Evolutionary conservation across 2,888 invertebrate species (phyloP), one percentile per base, ranked within the genome.

Genomic region (Punctoribates punctum): DNA sequence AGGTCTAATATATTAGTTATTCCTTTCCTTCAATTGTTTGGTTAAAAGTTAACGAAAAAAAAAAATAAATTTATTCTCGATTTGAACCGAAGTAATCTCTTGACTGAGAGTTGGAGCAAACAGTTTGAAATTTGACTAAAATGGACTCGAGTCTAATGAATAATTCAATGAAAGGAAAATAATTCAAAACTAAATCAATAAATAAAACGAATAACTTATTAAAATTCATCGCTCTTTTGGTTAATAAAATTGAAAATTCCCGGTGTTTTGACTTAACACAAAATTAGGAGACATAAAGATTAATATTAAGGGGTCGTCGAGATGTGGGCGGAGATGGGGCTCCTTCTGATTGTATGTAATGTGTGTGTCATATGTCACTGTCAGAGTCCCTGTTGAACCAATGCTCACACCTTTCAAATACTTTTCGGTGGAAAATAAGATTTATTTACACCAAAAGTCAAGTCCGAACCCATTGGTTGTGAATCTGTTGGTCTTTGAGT

Each of bases 241-340:
- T 15, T 15, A 27, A 60, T 9, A 29, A 60, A 29, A 60, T 60
- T 60, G 29, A 60, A 60, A 29, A 29, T 23, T 51, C n/a, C 20
- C 17, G n/a, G n/a, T 60, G 60, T 29, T 60, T 60, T 29, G 27
- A 60, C 29, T 60, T 15, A 27, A 60, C 13, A 57, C 15, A 60
- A 29, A 60, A 60, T 60, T 60, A 60, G 27, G 15, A 29, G 25
- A 57, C 5, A 57, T 9, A 57, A 25, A 23, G 20, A 57, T 23
- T 57, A 25, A 57, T 42, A 42, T 13, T 42, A 42, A 42, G 42
- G 42, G 25, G 27, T 27, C 15, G 20, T n/a, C 27, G 4, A 27
- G 48, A 9, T 27, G 72, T 72, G 72, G 72, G 72, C 42, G 72
- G 48, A 72, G 42, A 72, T 72, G 48, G 25, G 25, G 11, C 25